Evolutionary conservation across 1,140 invertebrate genomes (phyloP).

Genomic region (Cyphomyrmex costatus): DNA sequence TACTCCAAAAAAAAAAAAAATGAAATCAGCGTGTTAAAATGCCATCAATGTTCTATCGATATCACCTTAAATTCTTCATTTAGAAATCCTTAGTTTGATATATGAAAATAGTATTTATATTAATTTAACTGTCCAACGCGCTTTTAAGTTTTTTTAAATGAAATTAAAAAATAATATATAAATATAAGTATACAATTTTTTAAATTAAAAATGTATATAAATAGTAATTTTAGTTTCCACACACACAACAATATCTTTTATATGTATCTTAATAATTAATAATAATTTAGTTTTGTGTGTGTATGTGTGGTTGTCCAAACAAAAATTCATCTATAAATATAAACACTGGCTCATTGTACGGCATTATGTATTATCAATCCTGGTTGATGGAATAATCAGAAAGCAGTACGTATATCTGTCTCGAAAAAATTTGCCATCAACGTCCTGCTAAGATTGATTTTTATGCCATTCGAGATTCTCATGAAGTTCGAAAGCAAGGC

Average conservation of each 20-base stretch:
- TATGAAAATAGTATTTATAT: background rate
- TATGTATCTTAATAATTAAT: too few species aligned
- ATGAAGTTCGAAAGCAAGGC: constrained; percentile 49
- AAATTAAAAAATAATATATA: background rate
- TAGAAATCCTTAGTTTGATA: background rate
- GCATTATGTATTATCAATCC: background rate
- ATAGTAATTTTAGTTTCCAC: too few species aligned
- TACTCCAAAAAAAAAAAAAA: background rate
- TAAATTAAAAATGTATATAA: background rate
- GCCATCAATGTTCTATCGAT: background rate
- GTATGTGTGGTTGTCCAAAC: too few species aligned
- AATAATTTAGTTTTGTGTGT: too few species aligned
- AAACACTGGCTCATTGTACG: background rate
- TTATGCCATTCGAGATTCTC: constrained; percentile 29
- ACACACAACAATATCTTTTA: too few species aligned
- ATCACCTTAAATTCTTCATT: background rate
- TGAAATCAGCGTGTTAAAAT: background rate
- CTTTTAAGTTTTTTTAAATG: background rate
- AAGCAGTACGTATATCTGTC: background rate
- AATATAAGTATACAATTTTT: background rate
- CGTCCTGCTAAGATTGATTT: constrained; percentile 1
- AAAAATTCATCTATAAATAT: background rate
- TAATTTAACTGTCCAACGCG: background rate
- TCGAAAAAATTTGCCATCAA: background rate
- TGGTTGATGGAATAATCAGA: background rate